Evolutionary conservation across 2,797 vertebrate genomes (phyloP), one percentile per base, ranked within the genome.

Genomic region (Pagetopsis macropterus): DNA sequence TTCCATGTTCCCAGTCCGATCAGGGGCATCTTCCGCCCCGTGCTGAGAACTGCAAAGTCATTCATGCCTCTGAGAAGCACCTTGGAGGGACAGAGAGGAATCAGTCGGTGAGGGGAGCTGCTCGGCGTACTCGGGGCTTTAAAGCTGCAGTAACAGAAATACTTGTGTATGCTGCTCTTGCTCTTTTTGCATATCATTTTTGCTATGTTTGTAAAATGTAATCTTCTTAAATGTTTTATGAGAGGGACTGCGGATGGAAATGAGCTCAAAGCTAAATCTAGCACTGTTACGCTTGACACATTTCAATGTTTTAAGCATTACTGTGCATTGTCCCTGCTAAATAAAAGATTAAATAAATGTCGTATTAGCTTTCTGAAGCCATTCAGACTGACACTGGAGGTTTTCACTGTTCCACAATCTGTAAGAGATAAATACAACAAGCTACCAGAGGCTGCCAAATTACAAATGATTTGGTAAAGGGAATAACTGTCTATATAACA

Each of bases 1-100:
- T 98, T 98, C 98, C 98, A 99, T 1, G 98, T 99, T 61, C 97
- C 97, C 78, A 99, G 91, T 70, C 98, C 97, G 59, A 99, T 76
- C 0, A 98, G 93, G 58, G 98, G 98, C 94, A 99, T 97, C 93
- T 98, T 98, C 85, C 96, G 94, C 73, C 97, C 97, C 23, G 95
- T 98, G 89, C 94, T 92, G 75, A 99, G 95, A 46, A 92, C 88
- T 69, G 94, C 78, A 46, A 95, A 94, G 72, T 94, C 85, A 67
- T 94, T 94, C 97, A 98, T 98, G 74, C 84, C 89, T 90, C 70
- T 93, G 92, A 93, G 95, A 68, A 91, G 87, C 75, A 75, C 89
- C 94, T 95, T 17, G 79, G 74, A 68, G 55, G 59, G 48, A 71
- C 12, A 62, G 60, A 13, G 45, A 76, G 0, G 61, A 51, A 4